phyloP scores from a whole-genome alignment of 2,888 invertebrate genomes.

The Apotomis capreana region DNA sequence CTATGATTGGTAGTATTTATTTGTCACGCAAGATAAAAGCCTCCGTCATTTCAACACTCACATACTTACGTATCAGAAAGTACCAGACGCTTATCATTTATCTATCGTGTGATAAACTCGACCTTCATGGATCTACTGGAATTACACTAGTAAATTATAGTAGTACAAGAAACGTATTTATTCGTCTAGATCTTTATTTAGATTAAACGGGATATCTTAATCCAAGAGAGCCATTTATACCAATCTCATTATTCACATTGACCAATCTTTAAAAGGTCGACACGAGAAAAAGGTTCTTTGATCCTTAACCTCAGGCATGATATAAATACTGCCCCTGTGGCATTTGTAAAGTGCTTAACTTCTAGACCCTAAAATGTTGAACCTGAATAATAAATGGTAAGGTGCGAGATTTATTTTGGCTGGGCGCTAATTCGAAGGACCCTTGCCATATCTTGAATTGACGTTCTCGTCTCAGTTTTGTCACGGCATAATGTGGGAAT shows the following conservation, averaged over 20 bases:
- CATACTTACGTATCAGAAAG: too few species aligned
- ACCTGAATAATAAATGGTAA: conserved; percentile 24
- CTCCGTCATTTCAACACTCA: too few species aligned
- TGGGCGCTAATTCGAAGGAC: too few species aligned
- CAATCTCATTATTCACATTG: conserved; percentile 28
- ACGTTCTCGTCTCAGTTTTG: too few species aligned
- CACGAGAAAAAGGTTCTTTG: conserved; percentile 31
- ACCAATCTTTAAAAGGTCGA: conserved; percentile 29
- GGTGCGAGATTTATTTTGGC: conserved; percentile 15
- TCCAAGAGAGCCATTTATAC: conserved; percentile 19
- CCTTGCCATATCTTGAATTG: too few species aligned
- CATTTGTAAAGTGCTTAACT: conserved; percentile 21
- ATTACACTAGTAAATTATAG: too few species aligned
- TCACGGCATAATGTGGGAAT: too few species aligned
- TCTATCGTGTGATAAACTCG: too few species aligned
- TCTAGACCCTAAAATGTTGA: conserved; percentile 20
- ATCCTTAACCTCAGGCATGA: conserved; percentile 30
- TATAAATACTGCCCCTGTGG: conserved; percentile 23
- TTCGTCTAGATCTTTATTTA: background rate
- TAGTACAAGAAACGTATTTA: background rate
- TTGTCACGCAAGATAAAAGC: too few species aligned
- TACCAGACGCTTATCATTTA: too few species aligned
- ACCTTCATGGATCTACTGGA: too few species aligned
- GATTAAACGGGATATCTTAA: conserved; percentile 18
- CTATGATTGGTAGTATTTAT: too few species aligned